Evolutionary conservation across 2,113 vertebrate species (phyloP).

Genomic region (Strix aluco): DNA sequence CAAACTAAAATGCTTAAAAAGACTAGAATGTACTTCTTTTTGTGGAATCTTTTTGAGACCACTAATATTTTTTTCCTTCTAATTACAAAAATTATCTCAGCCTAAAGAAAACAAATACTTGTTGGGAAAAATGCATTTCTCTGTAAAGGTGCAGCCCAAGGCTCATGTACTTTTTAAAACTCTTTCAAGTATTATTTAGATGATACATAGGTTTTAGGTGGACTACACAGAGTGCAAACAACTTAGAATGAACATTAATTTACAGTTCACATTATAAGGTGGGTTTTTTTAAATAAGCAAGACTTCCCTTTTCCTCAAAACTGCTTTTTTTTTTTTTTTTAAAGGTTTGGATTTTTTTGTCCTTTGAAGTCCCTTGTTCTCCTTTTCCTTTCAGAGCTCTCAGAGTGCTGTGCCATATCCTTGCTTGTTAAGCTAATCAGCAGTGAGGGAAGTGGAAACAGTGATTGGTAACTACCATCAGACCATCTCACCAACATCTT

Average conservation of each 20-base stretch:
- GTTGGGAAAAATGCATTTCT: neutral
- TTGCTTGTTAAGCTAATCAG: neutral
- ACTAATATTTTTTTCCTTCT: neutral
- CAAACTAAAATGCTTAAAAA: neutral
- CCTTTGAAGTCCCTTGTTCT: neutral
- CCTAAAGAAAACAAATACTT: neutral
- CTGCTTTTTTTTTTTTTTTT: neutral
- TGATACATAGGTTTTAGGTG: neutral
- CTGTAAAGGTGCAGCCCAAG: neutral
- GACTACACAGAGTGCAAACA: neutral
- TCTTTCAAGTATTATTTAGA: neutral
- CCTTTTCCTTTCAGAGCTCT: neutral
- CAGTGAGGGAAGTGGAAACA: neutral
- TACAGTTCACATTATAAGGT: neutral
- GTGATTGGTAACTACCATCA: neutral
- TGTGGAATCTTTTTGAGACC: neutral
- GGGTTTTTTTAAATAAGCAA: neutral
- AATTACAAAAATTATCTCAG: neutral
- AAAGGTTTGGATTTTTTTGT: neutral
- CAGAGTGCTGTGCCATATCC: neutral
- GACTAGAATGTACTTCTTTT: neutral
- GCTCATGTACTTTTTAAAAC: neutral
- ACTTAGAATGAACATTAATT: neutral
- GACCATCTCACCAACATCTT: neutral
- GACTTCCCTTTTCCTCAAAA: neutral